These are phyloP conservation scores for Microcebus griseorufus DNA, from an alignment of 2,113 vertebrate genomes.

Conservation along the genomic window DNA sequence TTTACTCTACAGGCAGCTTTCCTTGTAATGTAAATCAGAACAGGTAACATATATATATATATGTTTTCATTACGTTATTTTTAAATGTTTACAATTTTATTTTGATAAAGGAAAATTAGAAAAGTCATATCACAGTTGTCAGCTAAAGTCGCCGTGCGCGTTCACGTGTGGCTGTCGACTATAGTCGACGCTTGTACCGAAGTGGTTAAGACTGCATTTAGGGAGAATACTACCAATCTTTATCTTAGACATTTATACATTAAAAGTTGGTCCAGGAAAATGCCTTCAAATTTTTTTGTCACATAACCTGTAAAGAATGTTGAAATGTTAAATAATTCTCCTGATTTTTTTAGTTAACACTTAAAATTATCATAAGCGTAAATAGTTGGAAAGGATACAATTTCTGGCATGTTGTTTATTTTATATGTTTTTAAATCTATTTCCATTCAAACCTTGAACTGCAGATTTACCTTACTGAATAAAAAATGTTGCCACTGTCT, in stretches of 20 bases:
- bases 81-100: no score
- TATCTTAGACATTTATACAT: background rate
- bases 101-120: no score
- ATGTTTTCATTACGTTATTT: no score
- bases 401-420: background rate
- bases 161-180: no score
- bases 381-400: background rate
- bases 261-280: background rate
- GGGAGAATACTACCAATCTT: background rate
- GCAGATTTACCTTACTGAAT: background rate
- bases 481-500: background rate
- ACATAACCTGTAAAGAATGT: background rate
- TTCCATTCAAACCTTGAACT: slow-evolving; percentile 12
- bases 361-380: background rate
- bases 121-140: no score
- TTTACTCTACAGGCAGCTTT: no score
- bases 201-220: background rate
- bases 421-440: background rate
- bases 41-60: no score
- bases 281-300: background rate
- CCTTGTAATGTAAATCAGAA: no score
- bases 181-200: no score
- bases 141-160: no score
- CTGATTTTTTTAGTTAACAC: background rate
- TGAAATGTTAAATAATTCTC: slow-evolving; percentile 19